Evolutionary conservation across 2,888 invertebrate genomes (phyloP).

Genomic region (Strigamia transsilvanica): DNA sequence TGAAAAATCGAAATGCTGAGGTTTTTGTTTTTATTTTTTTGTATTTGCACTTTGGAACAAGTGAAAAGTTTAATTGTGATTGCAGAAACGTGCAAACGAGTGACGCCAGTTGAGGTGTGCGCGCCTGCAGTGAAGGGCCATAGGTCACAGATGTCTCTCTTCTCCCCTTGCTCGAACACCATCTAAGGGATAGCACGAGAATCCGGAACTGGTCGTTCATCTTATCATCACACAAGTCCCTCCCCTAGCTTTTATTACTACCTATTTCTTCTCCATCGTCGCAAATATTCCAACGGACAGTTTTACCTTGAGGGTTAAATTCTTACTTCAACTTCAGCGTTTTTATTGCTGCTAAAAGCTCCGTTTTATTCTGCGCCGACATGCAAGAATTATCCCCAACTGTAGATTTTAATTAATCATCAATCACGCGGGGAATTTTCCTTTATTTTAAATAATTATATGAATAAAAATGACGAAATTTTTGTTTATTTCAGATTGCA

Average conservation of each 20-base stretch:
- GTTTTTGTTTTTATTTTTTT: neutral
- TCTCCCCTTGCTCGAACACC: constrained; percentile 18
- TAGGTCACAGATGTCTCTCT: constrained; percentile 8
- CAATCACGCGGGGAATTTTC: no score
- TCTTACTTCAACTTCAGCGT: constrained; percentile 10
- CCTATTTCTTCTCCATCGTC: constrained; percentile 21
- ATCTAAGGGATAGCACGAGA: constrained; percentile 30
- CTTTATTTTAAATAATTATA: no score
- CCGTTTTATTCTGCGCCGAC: neutral
- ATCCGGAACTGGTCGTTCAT: constrained; percentile 30
- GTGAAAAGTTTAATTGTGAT: constrained; percentile 20
- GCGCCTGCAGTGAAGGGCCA: constrained; percentile 18
- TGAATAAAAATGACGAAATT: no score
- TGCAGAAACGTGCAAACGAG: constrained; percentile 30
- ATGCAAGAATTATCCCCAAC: neutral
- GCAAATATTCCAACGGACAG: constrained; percentile 21
- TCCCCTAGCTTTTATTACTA: constrained; percentile 30
- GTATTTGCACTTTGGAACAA: neutral
- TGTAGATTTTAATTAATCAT: neutral
- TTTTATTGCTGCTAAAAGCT: constrained; percentile 30
- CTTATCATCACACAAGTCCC: constrained; percentile 30
- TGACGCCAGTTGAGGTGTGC: constrained; percentile 25
- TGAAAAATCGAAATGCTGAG: neutral
- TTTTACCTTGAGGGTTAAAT: constrained; percentile 13
- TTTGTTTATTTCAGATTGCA: no score